Evolutionary conservation across 2,888 invertebrate genomes (phyloP).

Genomic region (Plusia festucae): DNA sequence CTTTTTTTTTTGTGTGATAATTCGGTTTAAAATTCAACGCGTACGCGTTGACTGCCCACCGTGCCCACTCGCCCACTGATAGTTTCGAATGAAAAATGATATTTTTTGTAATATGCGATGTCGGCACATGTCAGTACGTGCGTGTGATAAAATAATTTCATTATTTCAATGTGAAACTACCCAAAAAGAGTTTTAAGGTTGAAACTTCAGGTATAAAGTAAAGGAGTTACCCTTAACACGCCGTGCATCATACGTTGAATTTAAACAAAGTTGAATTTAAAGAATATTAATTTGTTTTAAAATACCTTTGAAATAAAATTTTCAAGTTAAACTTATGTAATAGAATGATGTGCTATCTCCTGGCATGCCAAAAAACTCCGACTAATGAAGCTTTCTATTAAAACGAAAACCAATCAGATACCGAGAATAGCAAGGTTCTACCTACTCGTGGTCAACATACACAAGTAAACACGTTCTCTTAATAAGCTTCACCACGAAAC

Average conservation of each 20-base stretch:
- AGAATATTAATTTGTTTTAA: no score
- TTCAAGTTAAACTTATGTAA: no score
- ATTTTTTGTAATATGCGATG: slow-evolving; percentile 34
- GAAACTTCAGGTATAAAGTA: slow-evolving; percentile 26
- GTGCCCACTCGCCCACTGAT: slow-evolving; percentile 38
- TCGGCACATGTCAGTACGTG: slow-evolving; percentile 26
- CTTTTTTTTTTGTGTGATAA: slow-evolving; percentile 61
- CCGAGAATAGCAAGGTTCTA: no score
- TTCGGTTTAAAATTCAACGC: slow-evolving; percentile 62
- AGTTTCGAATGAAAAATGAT: slow-evolving; percentile 39
- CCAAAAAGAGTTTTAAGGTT: slow-evolving; percentile 23
- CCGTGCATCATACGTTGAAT: neutral
- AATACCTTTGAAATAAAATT: no score
- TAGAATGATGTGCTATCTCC: no score
- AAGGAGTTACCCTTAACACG: slow-evolving; percentile 8
- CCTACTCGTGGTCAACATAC: neutral
- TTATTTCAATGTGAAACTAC: slow-evolving; percentile 29
- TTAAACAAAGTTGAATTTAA: neutral
- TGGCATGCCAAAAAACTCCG: no score
- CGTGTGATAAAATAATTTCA: slow-evolving; percentile 40
- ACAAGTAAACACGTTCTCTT: neutral
- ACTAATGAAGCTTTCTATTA: no score
- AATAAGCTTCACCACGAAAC: slow-evolving; percentile 1
- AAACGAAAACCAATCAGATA: no score
- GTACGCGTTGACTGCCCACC: slow-evolving; percentile 50